These are phyloP conservation scores for Clarias pachynema DNA, from an alignment of 2,797 vertebrate genomes.

Conservation along the genomic window DNA sequence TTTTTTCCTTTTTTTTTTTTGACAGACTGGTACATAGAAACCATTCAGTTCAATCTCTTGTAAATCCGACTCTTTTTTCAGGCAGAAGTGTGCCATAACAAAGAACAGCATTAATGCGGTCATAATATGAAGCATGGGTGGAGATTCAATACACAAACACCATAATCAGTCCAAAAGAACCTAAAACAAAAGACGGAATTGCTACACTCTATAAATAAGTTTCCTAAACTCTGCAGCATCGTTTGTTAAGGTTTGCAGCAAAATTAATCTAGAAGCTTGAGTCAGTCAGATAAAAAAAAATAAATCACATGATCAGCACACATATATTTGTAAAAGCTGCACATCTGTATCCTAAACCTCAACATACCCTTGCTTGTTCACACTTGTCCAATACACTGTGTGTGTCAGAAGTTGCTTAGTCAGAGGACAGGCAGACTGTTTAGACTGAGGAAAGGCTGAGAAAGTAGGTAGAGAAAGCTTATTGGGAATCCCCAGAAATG, in stretches of 20 bases:
- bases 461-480: conserved; percentile 42
- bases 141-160: not conserved
- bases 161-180: not conserved
- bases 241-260: not conserved
- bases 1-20: conserved; percentile 1
- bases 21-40: not conserved
- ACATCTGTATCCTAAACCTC: not conserved
- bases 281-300: not conserved
- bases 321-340: not conserved
- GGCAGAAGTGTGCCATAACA: not conserved
- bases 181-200: not conserved
- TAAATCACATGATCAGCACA: not conserved
- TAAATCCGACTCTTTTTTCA: not conserved
- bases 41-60: not conserved
- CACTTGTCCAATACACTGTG: conserved; percentile 47
- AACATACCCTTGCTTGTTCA: not conserved
- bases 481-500: conserved; percentile 55
- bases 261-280: not conserved
- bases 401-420: conserved; percentile 60
- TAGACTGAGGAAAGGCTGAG: conserved; percentile 61
- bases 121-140: not conserved
- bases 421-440: conserved; percentile 64
- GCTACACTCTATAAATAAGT: not conserved
- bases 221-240: not conserved
- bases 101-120: not conserved